Percentiles rank a stretch among this genome's conserved stretches.
phyloP scores from a whole-genome alignment of 2,113 vertebrate genomes.

The Peromyscus californicus region DNA sequence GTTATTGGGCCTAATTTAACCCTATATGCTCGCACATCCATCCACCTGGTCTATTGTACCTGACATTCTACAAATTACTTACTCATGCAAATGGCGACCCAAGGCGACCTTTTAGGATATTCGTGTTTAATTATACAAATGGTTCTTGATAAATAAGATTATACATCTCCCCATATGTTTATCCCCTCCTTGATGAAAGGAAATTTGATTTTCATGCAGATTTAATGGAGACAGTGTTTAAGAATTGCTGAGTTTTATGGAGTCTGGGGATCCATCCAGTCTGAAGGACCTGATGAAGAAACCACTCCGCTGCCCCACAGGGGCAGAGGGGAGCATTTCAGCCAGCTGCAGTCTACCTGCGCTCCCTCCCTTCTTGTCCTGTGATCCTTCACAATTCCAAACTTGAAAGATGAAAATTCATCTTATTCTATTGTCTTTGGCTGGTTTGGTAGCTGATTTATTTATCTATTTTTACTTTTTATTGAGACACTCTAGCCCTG shows the following conservation, averaged over 20 bases:
- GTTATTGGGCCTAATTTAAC: slow-evolving; percentile 99
- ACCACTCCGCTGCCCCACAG: slow-evolving; percentile 49
- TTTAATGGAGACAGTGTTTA: slow-evolving; percentile 90
- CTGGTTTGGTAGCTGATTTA: background rate
- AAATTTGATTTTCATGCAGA: slow-evolving; percentile 99
- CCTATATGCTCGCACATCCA: slow-evolving; percentile 95
- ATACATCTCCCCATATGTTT: slow-evolving; percentile 93
- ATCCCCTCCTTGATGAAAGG: slow-evolving; percentile 96
- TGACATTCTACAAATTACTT: slow-evolving; percentile 99
- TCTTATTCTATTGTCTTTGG: background rate
- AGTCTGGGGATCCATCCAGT: slow-evolving; percentile 87
- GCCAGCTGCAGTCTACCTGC: slow-evolving; percentile 63
- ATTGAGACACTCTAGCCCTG: background rate
- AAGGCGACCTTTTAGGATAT: slow-evolving; percentile 95
- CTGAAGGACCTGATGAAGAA: slow-evolving; percentile 84
- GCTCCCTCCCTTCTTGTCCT: slow-evolving; percentile 52
- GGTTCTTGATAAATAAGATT: slow-evolving; percentile 99
- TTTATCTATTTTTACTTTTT: background rate
- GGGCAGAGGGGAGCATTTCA: slow-evolving; percentile 70
- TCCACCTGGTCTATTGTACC: slow-evolving; percentile 95
- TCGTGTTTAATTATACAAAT: slow-evolving; percentile 99
- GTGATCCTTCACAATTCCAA: background rate
- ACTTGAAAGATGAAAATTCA: slow-evolving; percentile 46
- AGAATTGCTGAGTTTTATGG: slow-evolving; percentile 95
- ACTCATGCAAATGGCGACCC: slow-evolving; percentile 98